These are phyloP conservation scores for Clinocottus analis DNA, from an alignment of 2,113 vertebrate genomes.

Conservation along the genomic window DNA sequence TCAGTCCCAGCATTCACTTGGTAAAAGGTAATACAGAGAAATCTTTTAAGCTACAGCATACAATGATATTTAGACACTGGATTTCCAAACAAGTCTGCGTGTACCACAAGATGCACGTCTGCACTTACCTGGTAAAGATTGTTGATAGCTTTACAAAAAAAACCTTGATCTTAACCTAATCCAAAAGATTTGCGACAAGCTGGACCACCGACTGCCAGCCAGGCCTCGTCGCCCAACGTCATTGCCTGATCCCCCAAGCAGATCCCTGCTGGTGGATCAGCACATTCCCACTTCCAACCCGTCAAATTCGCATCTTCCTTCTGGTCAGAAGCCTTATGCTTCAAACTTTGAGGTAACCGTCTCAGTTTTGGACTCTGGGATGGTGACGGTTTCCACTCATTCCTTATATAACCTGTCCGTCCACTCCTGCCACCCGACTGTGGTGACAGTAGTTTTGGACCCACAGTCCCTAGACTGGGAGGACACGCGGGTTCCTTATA, in stretches of 20 bases:
- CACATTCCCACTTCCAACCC: background rate
- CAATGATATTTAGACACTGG: background rate
- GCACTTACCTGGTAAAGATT: background rate
- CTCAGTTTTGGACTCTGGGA: background rate
- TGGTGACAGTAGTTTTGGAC: too few relatives aligned
- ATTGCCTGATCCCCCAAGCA: background rate
- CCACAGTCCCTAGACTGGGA: too few relatives aligned
- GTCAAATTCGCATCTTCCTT: too few relatives aligned
- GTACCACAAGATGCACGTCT: background rate
- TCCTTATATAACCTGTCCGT: too few relatives aligned
- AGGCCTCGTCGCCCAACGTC: background rate
- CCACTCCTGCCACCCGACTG: too few relatives aligned
- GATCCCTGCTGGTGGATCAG: constrained; percentile 1
- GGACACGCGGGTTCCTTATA: too few relatives aligned
- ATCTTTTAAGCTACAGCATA: background rate
- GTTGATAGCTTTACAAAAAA: background rate
- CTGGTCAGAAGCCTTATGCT: background rate
- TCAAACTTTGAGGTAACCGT: background rate
- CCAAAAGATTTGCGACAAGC: background rate
- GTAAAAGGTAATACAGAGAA: background rate
- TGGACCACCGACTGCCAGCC: background rate
- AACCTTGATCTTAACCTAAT: background rate
- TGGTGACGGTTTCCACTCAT: background rate
- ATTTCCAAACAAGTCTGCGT: background rate
- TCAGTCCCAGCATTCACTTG: background rate